These are phyloP conservation scores for Gasterosteus nipponicus DNA, from an alignment of 2,113 vertebrate species.

Conservation along the genomic window DNA sequence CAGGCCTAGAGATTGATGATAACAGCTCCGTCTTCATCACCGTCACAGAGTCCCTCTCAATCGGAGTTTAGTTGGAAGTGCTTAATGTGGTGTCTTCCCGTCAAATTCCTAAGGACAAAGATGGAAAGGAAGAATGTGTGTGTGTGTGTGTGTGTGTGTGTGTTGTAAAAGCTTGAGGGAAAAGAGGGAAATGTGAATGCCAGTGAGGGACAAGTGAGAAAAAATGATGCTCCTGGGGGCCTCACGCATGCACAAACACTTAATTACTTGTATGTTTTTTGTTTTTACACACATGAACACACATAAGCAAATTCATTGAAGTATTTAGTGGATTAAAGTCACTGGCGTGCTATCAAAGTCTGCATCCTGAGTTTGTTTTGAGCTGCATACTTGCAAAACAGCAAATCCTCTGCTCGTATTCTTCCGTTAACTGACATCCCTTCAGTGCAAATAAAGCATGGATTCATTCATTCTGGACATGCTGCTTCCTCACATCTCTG, in stretches of 20 bases:
- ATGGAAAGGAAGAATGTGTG: neutral
- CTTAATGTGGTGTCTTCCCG: slow-evolving; percentile 5
- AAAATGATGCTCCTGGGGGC: neutral
- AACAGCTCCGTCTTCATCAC: neutral
- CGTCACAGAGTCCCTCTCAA: slow-evolving; percentile 5
- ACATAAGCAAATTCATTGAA: slow-evolving; percentile 9
- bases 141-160: slow-evolving; percentile 5
- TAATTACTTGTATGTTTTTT: neutral
- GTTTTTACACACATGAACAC: neutral
- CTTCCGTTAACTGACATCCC: slow-evolving; percentile 3
- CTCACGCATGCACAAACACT: slow-evolving; percentile 13
- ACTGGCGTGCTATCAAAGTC: neutral
- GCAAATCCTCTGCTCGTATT: neutral
- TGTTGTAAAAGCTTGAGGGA: neutral
- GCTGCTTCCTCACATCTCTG: slow-evolving; percentile 17
- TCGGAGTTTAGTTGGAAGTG: slow-evolving; percentile 21
- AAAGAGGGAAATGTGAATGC: slow-evolving; percentile 25
- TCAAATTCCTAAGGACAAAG: slow-evolving; percentile 2
- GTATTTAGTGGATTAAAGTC: neutral
- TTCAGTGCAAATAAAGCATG: slow-evolving; percentile 16
- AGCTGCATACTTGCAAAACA: neutral
- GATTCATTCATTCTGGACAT: slow-evolving; percentile 32
- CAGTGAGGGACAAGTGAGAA: slow-evolving; percentile 6
- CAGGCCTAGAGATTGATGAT: slow-evolving; percentile 25
- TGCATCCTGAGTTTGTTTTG: slow-evolving; percentile 17